Conservation (phyloP, 2,797 vertebrate genomes). For the Sebastes vulpes region DNA sequence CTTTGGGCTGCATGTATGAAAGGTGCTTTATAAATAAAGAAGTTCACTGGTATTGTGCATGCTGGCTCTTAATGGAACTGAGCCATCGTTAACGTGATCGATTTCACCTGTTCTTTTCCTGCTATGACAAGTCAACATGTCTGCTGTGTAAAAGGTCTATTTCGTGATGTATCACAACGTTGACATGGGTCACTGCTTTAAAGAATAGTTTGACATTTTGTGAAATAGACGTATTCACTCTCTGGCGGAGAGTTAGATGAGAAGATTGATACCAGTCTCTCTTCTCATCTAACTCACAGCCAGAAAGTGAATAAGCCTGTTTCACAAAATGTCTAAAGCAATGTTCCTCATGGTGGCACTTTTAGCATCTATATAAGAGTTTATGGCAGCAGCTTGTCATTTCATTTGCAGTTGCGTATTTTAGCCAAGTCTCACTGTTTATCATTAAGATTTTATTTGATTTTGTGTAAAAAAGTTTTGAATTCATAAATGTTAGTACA, state of each 20-base stretch:
- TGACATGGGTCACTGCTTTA: neutral
- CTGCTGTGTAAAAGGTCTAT: neutral
- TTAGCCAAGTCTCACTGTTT: neutral
- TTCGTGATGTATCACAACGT: neutral
- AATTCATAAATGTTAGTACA: too few species aligned
- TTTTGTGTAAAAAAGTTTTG: too few species aligned
- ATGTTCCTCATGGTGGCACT: neutral
- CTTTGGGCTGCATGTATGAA: neutral
- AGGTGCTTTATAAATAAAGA: neutral
- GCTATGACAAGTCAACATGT: neutral
- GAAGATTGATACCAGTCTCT: neutral
- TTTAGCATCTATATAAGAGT: neutral
- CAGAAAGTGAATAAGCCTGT: neutral
- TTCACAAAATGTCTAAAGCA: neutral
- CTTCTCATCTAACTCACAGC: neutral
- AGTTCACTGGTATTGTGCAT: neutral
- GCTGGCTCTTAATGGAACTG: neutral
- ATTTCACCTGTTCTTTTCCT: neutral
- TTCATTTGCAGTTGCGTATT: neutral
- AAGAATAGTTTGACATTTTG: neutral
- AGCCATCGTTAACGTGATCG: neutral
- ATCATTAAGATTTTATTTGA: neutral
- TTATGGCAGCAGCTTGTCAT: neutral
- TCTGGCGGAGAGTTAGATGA: neutral
- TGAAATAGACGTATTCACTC: neutral